These are phyloP conservation scores for Drosophila pseudotakahashii DNA, from an alignment of 2,888 invertebrate genomes.

Conservation along the genomic window DNA sequence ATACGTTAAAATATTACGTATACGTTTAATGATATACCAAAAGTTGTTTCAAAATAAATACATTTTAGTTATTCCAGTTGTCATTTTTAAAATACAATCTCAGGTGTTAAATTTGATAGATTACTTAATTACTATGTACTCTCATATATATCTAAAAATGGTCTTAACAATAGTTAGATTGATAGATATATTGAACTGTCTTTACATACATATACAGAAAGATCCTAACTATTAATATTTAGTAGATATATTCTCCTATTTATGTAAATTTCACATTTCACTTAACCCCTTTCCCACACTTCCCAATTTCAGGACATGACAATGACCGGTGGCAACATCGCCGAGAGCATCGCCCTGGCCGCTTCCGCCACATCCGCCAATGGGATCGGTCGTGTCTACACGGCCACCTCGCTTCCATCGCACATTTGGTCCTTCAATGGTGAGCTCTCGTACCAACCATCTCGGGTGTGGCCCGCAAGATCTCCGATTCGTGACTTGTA, in stretches of 20 bases:
- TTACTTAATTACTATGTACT: no score
- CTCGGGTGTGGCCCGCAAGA: not conserved
- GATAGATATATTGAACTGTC: no score
- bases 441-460: constrained; percentile 84
- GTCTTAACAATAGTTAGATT: no score
- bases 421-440: constrained; percentile 97
- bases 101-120: no score
- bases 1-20: not conserved
- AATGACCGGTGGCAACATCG: constrained; percentile 81
- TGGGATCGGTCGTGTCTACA: constrained; percentile 91
- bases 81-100: no score
- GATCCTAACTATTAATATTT: no score
- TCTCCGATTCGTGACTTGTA: not conserved
- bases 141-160: no score
- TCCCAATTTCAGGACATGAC: constrained; percentile 66
- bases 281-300: not conserved
- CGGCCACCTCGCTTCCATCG: constrained; percentile 95
- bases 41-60: no score
- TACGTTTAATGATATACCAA: not conserved
- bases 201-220: no score
- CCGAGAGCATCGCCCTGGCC: constrained; percentile 83
- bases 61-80: no score
- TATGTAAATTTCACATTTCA: not conserved
- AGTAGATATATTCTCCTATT: no score
- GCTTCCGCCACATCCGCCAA: constrained; percentile 77